Conservation (phyloP, 2,113 vertebrate genomes). For the Speoplatyrhinus poulsoni region DNA sequence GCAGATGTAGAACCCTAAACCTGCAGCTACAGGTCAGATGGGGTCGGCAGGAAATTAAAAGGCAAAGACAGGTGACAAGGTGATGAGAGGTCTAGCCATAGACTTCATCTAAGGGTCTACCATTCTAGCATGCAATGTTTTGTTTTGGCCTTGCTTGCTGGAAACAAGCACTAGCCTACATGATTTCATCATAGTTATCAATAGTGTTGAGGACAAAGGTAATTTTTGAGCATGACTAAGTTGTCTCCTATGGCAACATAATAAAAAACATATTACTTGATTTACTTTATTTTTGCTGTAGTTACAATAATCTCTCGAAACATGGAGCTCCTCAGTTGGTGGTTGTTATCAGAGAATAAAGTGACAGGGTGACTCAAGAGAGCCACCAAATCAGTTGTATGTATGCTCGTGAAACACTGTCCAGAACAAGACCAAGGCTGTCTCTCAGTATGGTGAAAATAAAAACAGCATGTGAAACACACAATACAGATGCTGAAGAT, state of each 20-base stretch:
- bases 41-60: slow-evolving; percentile 65
- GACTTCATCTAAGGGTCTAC: slow-evolving; percentile 68
- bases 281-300: slow-evolving; percentile 66
- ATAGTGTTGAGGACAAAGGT: slow-evolving; percentile 64
- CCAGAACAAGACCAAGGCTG: slow-evolving; percentile 41
- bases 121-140: slow-evolving; percentile 98
- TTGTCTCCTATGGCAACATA: slow-evolving; percentile 72
- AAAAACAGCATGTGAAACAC: slow-evolving; percentile 37
- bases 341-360: slow-evolving; percentile 32
- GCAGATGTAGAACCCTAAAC: slow-evolving; percentile 70
- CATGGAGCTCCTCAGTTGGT: slow-evolving; percentile 45
- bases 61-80: slow-evolving; percentile 53
- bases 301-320: slow-evolving; percentile 67
- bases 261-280: neutral
- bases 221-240: slow-evolving; percentile 63
- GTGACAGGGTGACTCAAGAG: slow-evolving; percentile 1
- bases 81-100: slow-evolving; percentile 70
- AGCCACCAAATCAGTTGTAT: slow-evolving; percentile 11
- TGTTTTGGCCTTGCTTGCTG: slow-evolving; percentile 83
- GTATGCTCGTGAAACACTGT: slow-evolving; percentile 36
- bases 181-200: slow-evolving; percentile 62
- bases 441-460: slow-evolving; percentile 45
- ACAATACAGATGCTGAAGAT: slow-evolving; percentile 46
- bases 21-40: slow-evolving; percentile 69
- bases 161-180: slow-evolving; percentile 67